phyloP scores from a whole-genome alignment of 2,797 vertebrate genomes.

The Aplochiton taeniatus region DNA sequence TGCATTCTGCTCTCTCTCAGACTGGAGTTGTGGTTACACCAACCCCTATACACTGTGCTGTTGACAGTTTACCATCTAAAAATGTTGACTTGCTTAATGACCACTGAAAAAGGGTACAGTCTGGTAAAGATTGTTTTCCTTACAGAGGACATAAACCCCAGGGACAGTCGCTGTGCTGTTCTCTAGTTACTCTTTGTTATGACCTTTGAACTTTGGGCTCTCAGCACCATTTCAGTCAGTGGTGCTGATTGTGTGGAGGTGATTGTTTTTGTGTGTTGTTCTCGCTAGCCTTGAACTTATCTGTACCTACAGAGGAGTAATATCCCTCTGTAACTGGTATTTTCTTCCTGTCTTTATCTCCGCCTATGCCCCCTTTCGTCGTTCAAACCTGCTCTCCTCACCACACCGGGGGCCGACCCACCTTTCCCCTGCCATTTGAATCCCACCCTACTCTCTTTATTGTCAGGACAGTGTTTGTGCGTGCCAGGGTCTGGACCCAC shows the following conservation, averaged over 20 bases:
- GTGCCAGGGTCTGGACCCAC: constrained; percentile 33
- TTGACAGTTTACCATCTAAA: too few species aligned
- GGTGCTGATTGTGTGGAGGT: constrained; percentile 17
- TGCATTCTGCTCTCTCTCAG: too few species aligned
- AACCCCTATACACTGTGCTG: too few species aligned
- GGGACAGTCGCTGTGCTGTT: constrained; percentile 3
- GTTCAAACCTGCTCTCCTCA: neutral
- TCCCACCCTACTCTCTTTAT: too few species aligned
- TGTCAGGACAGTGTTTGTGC: constrained; percentile 26
- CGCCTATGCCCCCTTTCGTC: constrained; percentile 7
- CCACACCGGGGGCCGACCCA: neutral
- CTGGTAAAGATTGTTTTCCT: neutral
- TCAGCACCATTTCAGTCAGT: constrained; percentile 32
- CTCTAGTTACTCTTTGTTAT: constrained; percentile 23
- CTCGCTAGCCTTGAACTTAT: neutral
- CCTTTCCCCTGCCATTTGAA: neutral
- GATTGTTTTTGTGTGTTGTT: constrained; percentile 30
- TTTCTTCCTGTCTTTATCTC: constrained; percentile 11
- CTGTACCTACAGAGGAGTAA: neutral
- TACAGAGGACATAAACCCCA: neutral
- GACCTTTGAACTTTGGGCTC: constrained; percentile 48
- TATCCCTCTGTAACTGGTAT: neutral
- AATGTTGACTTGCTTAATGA: too few species aligned
- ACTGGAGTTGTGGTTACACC: too few species aligned
- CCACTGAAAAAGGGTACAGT: neutral